A percentile compares a stretch with the other conserved stretches of the same genome.
phyloP scores from a whole-genome alignment of 2,113 vertebrate species.

The Sinocyclocheilus rhinocerous region DNA sequence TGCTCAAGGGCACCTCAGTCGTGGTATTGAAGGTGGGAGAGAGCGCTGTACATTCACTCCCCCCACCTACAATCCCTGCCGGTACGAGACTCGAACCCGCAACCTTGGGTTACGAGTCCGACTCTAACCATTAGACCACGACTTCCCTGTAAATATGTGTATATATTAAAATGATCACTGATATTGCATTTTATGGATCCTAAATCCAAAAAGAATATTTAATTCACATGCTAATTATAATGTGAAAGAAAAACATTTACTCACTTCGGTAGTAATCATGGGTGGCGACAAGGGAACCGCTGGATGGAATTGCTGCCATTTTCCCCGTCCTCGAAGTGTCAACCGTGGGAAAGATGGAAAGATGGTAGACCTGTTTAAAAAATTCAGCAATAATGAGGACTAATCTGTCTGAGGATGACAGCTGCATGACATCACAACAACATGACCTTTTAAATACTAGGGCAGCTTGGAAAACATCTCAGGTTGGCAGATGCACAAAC shows the following conservation, averaged over 20 bases:
- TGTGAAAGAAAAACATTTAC: constrained; percentile 56
- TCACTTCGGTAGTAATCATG: constrained; percentile 93
- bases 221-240: background rate
- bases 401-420: background rate
- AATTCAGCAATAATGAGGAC: background rate
- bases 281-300: constrained; percentile 91
- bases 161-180: no score
- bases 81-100: no score
- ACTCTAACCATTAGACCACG: no score
- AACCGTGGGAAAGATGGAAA: constrained; percentile 62
- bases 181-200: no score
- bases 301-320: constrained; percentile 95
- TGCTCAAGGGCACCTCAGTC: no score
- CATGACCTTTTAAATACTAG: background rate
- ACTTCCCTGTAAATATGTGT: no score
- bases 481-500: background rate
- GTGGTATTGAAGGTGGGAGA: no score
- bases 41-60: no score
- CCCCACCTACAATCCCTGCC: no score
- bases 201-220: no score
- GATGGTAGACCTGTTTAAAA: constrained; percentile 58
- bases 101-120: no score
- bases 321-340: constrained; percentile 64
- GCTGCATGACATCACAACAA: background rate
- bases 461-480: constrained; percentile 5